These are phyloP conservation scores for Florisuga fusca DNA, from an alignment of 2,797 vertebrate species.

Conservation along the genomic window DNA sequence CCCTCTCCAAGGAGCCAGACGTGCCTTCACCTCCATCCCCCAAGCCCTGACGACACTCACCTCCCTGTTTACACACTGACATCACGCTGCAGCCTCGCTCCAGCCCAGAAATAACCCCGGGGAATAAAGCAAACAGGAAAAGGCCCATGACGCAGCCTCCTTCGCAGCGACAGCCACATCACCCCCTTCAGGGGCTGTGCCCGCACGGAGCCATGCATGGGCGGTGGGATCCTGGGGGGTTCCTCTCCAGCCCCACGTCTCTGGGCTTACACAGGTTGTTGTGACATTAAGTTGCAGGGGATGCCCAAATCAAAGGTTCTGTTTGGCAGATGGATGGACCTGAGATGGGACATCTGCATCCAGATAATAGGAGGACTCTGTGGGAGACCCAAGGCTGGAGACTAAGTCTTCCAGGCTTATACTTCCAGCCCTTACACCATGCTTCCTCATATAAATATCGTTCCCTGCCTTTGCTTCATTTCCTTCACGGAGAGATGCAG, in stretches of 20 bases:
- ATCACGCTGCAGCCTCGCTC: slow-evolving; percentile 70
- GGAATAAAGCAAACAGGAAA: slow-evolving; percentile 72
- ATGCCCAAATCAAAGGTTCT: fast-evolving
- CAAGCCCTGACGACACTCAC: slow-evolving; percentile 54
- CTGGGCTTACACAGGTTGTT: fast-evolving
- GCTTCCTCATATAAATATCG: fast-evolving
- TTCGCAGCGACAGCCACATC: neutral
- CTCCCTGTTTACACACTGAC: slow-evolving; percentile 82
- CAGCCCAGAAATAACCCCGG: slow-evolving; percentile 64
- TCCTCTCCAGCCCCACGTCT: fast-evolving
- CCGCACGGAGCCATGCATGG: fast-evolving
- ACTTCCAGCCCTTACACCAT: neutral
- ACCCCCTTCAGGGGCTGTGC: too few relatives aligned
- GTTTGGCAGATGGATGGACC: neutral
- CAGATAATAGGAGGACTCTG: neutral
- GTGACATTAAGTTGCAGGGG: fast-evolving
- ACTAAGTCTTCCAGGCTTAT: neutral
- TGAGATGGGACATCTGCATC: neutral
- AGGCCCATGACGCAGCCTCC: neutral
- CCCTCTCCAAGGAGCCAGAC: slow-evolving; percentile 21
- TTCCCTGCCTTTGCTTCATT: neutral
- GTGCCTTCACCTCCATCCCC: slow-evolving; percentile 61
- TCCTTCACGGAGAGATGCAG: neutral
- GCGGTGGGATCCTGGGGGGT: neutral
- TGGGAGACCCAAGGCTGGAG: neutral